These are phyloP conservation scores for Montipora foliosa DNA, from an alignment of 64 coral and sea anemone species.

Conservation along the genomic window DNA sequence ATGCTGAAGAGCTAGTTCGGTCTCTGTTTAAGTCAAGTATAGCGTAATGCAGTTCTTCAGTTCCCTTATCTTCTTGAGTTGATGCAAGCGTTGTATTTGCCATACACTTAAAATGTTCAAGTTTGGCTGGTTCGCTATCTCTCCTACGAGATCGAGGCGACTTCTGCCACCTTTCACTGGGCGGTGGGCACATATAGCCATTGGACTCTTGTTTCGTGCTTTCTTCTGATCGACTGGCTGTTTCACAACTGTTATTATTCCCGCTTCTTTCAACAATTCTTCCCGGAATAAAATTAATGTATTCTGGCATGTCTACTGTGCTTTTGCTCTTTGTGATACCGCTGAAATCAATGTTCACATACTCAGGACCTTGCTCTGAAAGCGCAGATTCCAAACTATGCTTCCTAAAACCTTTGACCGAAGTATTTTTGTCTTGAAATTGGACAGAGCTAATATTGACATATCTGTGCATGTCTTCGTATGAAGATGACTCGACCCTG, in stretches of 20 bases:
- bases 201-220: background rate
- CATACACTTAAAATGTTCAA: background rate
- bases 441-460: constrained; percentile 68
- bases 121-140: constrained; percentile 50
- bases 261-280: background rate
- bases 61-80: constrained; percentile 16
- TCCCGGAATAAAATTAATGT: constrained; percentile 72
- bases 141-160: constrained; percentile 29
- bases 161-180: background rate
- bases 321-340: constrained; percentile 50
- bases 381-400: constrained; percentile 3
- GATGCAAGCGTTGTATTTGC: background rate
- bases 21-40: constrained; percentile 70
- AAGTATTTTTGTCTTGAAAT: background rate
- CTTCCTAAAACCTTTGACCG: constrained; percentile 47
- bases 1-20: background rate
- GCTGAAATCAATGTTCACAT: constrained; percentile 72
- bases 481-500: background rate
- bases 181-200: background rate
- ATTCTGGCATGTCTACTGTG: constrained; percentile 51
- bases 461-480: constrained; percentile 64
- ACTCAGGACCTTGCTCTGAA: constrained; percentile 34
- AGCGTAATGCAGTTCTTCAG: constrained; percentile 66
- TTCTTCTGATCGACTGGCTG: background rate
- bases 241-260: background rate